Evolutionary conservation across 1,140 invertebrate genomes (phyloP).

Genomic region (Drosophila takahashii): DNA sequence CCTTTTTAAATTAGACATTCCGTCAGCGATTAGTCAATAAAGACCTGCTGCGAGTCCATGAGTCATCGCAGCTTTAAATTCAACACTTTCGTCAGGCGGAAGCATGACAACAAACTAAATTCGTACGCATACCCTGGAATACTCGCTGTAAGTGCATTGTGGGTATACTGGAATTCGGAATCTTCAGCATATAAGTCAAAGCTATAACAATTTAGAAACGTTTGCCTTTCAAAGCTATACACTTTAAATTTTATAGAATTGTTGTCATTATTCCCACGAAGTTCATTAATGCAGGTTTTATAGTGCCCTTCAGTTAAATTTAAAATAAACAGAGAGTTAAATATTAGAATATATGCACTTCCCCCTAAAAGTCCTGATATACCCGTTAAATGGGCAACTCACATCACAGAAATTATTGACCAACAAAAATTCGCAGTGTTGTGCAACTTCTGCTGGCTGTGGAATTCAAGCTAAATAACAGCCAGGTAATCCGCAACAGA

Average conservation of each 20-base stretch:
- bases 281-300: background rate
- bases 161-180: conserved; percentile 9
- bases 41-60: conserved; percentile 33
- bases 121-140: conserved; percentile 26
- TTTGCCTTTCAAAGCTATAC: too few relatives aligned
- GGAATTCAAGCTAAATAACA: conserved; percentile 26
- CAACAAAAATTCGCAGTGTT: conserved; percentile 20
- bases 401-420: conserved; percentile 4
- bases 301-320: background rate
- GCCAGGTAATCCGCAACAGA: conserved; percentile 19
- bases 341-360: too few relatives aligned
- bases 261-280: background rate
- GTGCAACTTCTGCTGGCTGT: conserved; percentile 17
- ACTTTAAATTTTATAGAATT: too few relatives aligned
- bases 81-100: conserved; percentile 39
- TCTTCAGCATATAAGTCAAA: too few relatives aligned
- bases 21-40: conserved; percentile 45
- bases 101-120: conserved; percentile 54
- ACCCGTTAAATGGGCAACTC: background rate
- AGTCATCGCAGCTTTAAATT: conserved; percentile 34
- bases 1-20: conserved; percentile 44
- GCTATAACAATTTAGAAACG: too few relatives aligned
- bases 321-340: background rate
- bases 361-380: background rate
- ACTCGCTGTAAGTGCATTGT: conserved; percentile 1